Percentiles rank a stretch among this genome's conserved stretches.
These are phyloP conservation scores for Sebastes oblongus DNA, from an alignment of 2,797 vertebrate species.

Conservation along the genomic window DNA sequence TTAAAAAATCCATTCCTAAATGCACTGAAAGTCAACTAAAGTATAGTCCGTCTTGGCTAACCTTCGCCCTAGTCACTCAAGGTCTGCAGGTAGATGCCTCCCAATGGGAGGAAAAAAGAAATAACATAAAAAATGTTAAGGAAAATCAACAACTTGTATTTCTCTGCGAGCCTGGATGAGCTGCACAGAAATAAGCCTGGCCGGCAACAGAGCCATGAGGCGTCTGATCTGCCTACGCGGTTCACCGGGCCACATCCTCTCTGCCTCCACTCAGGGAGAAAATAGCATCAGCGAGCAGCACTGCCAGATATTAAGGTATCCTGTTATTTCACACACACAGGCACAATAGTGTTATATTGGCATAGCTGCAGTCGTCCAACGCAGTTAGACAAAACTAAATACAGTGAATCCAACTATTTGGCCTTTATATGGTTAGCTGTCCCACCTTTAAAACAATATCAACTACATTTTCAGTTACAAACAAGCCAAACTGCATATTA, in stretches of 20 bases:
- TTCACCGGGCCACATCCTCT: slow-evolving; percentile 71
- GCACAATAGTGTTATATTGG: neutral
- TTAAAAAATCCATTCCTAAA: neutral
- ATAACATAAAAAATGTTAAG: neutral
- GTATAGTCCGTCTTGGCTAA: neutral
- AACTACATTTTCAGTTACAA: neutral
- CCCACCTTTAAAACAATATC: neutral
- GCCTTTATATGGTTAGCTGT: neutral
- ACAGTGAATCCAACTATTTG: neutral
- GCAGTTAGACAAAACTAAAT: neutral
- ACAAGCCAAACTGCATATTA: neutral
- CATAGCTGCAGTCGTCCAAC: slow-evolving; percentile 1
- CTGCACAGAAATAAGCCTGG: slow-evolving; percentile 44
- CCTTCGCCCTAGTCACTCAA: slow-evolving; percentile 11
- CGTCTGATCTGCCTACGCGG: slow-evolving; percentile 72
- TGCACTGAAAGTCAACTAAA: neutral
- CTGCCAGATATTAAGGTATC: slow-evolving; percentile 59
- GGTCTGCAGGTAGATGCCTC: slow-evolving; percentile 31
- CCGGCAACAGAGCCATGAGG: slow-evolving; percentile 59
- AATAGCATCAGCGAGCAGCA: slow-evolving; percentile 66
- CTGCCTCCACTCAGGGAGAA: slow-evolving; percentile 69
- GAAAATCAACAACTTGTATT: slow-evolving; percentile 55
- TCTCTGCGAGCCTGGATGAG: slow-evolving; percentile 31
- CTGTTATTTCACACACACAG: slow-evolving; percentile 36
- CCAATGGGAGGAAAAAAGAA: slow-evolving; percentile 6